Evolutionary conservation across 2,113 vertebrate species (phyloP), one percentile per base, ranked within the genome.

Genomic region (Sterna hirundo): DNA sequence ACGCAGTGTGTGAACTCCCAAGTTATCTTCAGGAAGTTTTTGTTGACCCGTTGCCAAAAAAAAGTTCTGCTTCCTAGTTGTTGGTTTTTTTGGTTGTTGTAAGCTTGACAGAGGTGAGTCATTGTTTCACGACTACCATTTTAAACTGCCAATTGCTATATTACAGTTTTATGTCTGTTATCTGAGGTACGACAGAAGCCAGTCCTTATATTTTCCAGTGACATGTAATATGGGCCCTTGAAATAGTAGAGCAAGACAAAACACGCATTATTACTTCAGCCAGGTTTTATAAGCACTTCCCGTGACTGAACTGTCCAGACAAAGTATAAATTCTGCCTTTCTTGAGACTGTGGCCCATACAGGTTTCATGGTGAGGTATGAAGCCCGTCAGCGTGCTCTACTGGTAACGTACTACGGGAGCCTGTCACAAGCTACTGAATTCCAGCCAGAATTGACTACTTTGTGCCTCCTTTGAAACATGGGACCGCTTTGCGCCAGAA

Each of bases 1-100:
- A 3, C 15, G 16, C 0, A 0, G 46, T 26, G 6, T 8, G 10
- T 7, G 13, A 92, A 36, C 5, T 26, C 25, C 29, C 23, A 30
- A 29, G 22, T 71, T 62, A n/a, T 0, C 68, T 44, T n/a, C 20
- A 23, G 34, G n/a, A 42, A 46, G 19, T 22, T 78, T 58, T 58
- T 71, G 12, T 46, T 55, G 55, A 64, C 8, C 5, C 0, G 0
- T 9, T 40, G 51, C 11, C 11, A 30, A 34, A 85, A 64, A 30
- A 36, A 12, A 29, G 9, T 27, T 57, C 14, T 64, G 13, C 51
- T 85, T 74, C 40, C 38, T 18, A 36, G 38, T 32, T 44, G 40
- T 14, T 61, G 9, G 23, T n/a, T 65, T 65, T 65, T 30, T 32
- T 13, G 6, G 11, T 51, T 55, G 7, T 47, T 80, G 44, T 55